phyloP scores from a whole-genome alignment of 2,888 invertebrate genomes.

The Sesia apiformis region DNA sequence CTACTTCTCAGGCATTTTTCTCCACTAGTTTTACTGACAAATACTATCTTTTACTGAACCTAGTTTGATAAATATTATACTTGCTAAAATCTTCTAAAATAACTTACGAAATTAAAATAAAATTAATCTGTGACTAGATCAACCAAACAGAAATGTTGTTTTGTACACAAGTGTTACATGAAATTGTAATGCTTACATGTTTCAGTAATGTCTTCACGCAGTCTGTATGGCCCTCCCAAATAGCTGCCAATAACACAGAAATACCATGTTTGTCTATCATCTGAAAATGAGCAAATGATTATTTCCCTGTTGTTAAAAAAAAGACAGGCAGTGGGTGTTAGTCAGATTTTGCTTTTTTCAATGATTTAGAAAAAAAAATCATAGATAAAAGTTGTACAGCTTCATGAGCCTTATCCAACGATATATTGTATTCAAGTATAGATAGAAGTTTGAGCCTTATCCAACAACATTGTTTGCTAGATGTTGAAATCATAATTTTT shows the following conservation, averaged over 20 bases:
- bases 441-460: too few relatives aligned
- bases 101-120: constrained; percentile 1
- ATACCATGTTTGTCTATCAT: constrained; percentile 96
- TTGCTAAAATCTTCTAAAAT: constrained; percentile 7
- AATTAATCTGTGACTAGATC: not conserved
- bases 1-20: too few relatives aligned
- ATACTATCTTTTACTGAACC: not conserved
- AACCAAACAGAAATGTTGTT: not conserved
- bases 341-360: too few relatives aligned
- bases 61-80: not conserved
- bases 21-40: too few relatives aligned
- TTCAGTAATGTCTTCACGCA: constrained; percentile 91
- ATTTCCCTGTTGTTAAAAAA: too few relatives aligned
- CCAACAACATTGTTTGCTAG: too few relatives aligned
- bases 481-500: too few relatives aligned
- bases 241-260: constrained; percentile 93
- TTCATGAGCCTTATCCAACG: too few relatives aligned
- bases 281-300: constrained; percentile 64
- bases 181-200: constrained; percentile 76
- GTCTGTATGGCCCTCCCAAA: constrained; percentile 96
- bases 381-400: too few relatives aligned
- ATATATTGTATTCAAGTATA: too few relatives aligned
- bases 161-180: not conserved
- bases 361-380: too few relatives aligned
- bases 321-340: too few relatives aligned